A percentile compares a stretch with the other conserved stretches of the same genome.
phyloP scores from a whole-genome alignment of 2,797 vertebrate species.

The Epinephelus coioides region DNA sequence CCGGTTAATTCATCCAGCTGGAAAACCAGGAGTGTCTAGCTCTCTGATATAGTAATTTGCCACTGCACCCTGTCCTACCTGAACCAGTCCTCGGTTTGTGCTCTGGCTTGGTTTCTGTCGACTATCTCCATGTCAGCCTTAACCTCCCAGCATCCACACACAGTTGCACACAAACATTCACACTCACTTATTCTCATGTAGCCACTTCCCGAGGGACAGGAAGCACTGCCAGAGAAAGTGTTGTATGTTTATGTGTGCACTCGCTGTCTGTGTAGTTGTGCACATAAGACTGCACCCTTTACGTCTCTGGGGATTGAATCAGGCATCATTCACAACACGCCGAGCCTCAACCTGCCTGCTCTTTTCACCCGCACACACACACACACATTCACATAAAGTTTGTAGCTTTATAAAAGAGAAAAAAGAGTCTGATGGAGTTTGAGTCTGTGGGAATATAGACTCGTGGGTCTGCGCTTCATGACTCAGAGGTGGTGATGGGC shows the following conservation, averaged over 20 bases:
- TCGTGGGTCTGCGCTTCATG: conserved; percentile 31
- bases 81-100: conserved; percentile 32
- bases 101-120: conserved; percentile 2
- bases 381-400: conserved; percentile 37
- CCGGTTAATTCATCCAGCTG: conserved; percentile 67
- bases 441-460: conserved; percentile 50
- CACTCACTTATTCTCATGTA: conserved; percentile 34
- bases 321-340: conserved; percentile 57
- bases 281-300: conserved; percentile 38
- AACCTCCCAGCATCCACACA: conserved; percentile 11
- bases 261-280: conserved; percentile 43
- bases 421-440: conserved; percentile 50
- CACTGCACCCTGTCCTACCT: conserved; percentile 6
- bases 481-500: conserved; percentile 70
- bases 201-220: conserved; percentile 31
- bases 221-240: conserved; percentile 38
- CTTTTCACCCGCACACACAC: background rate
- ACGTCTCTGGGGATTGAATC: conserved; percentile 50
- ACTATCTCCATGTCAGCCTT: conserved; percentile 39
- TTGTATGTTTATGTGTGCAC: conserved; percentile 50
- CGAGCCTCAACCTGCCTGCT: conserved; percentile 43
- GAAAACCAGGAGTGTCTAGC: conserved; percentile 49
- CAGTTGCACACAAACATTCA: conserved; percentile 3
- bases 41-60: conserved; percentile 43
- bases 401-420: conserved; percentile 31